Evolutionary conservation across 2,888 invertebrate species (phyloP).

Genomic region (Drosophila niveifrons): DNA sequence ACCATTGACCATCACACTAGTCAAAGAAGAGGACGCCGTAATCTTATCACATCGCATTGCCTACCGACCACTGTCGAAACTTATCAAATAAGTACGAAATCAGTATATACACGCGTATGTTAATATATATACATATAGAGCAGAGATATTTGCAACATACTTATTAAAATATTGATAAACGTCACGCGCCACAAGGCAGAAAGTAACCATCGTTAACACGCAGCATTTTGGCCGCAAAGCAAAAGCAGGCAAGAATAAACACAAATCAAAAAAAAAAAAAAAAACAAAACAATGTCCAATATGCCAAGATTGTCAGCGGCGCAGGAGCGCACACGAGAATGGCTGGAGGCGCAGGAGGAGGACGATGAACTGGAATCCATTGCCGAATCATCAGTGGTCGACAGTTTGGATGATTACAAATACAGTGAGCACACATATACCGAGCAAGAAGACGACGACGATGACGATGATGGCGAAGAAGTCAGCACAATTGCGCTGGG

Average conservation of each 20-base stretch:
- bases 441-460: constrained; percentile 51
- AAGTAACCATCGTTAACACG: not conserved
- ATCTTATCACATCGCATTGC: constrained; percentile 59
- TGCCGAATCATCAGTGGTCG: constrained; percentile 76
- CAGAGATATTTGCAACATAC: constrained; percentile 14
- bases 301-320: constrained; percentile 43
- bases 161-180: constrained; percentile 63
- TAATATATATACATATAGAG: constrained; percentile 1
- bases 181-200: constrained; percentile 30
- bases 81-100: constrained; percentile 45
- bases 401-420: constrained; percentile 68
- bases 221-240: not conserved
- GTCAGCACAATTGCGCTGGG: constrained; percentile 66
- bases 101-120: constrained; percentile 10
- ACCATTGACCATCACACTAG: not conserved
- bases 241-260: not conserved
- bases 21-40: constrained; percentile 20
- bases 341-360: constrained; percentile 58
- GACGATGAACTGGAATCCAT: constrained; percentile 69
- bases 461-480: constrained; percentile 48
- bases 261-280: no score
- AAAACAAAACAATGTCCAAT: constrained; percentile 61
- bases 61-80: constrained; percentile 22
- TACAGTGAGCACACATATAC: constrained; percentile 56
- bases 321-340: constrained; percentile 64